Conservation (phyloP, 2,113 vertebrate species). For the Tor tambroides region DNA sequence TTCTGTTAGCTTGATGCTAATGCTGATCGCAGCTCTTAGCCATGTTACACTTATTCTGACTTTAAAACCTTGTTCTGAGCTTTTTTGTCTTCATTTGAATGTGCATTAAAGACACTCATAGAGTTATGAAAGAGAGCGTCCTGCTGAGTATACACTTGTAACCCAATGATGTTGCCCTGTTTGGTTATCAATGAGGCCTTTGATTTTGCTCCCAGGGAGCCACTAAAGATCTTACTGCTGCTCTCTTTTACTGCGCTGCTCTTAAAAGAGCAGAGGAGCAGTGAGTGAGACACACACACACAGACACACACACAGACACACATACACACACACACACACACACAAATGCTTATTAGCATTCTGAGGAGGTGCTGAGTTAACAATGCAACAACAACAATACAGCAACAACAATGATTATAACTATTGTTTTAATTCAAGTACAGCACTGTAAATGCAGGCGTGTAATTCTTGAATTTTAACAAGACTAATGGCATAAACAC, state of each 20-base stretch:
- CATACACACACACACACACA: no score
- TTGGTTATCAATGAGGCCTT: conserved; percentile 75
- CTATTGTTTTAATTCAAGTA: conserved; percentile 41
- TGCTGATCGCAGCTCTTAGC: neutral
- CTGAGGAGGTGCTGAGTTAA: conserved; percentile 58
- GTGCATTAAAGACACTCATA: conserved; percentile 56
- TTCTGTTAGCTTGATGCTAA: neutral
- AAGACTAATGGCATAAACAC: conserved; percentile 1
- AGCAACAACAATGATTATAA: conserved; percentile 46
- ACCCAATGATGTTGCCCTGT: conserved; percentile 74
- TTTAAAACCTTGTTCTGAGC: conserved; percentile 33
- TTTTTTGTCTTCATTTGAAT: conserved; percentile 52
- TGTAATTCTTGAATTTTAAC: conserved; percentile 7
- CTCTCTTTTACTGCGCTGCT: conserved; percentile 57
- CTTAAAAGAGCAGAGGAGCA: conserved; percentile 56
- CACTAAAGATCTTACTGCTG: conserved; percentile 64
- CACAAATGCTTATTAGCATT: conserved; percentile 67
- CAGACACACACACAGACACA: no score
- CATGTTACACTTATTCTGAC: conserved; percentile 42
- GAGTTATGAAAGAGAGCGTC: conserved; percentile 53
- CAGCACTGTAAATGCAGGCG: neutral
- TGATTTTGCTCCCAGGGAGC: conserved; percentile 72
- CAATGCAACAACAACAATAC: conserved; percentile 52
- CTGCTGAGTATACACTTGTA: conserved; percentile 69
- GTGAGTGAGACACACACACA: no score